These are phyloP conservation scores for Phyllopteryx taeniolatus DNA, from an alignment of 2,113 vertebrate genomes.

Conservation along the genomic window DNA sequence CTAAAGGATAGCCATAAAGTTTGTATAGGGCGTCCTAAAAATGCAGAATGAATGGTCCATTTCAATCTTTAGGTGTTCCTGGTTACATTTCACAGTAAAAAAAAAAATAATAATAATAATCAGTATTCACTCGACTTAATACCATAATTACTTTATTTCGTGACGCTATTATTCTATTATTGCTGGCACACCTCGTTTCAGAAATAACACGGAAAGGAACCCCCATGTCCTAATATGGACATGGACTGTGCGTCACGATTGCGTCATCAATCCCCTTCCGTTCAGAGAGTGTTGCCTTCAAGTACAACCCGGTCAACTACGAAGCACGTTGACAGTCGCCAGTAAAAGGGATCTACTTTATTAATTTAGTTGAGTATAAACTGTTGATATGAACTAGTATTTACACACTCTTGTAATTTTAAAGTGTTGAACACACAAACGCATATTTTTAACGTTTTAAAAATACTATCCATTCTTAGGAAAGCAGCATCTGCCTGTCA, in stretches of 20 bases:
- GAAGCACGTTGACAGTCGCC: background rate
- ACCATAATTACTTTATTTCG: background rate
- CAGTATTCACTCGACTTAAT: background rate
- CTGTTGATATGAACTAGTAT: background rate
- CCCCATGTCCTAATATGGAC: background rate
- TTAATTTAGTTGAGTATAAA: background rate
- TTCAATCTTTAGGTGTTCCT: background rate
- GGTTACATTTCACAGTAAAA: background rate
- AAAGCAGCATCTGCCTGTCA: background rate
- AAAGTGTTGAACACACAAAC: background rate
- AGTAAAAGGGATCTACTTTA: background rate
- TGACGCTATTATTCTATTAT: background rate
- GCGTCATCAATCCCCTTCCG: constrained; percentile 1
- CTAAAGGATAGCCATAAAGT: background rate
- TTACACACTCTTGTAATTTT: background rate
- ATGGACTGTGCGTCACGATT: background rate
- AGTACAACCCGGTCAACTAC: background rate
- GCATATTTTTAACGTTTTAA: background rate
- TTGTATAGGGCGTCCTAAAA: background rate
- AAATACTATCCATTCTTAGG: background rate
- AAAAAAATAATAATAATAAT: background rate
- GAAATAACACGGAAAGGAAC: background rate
- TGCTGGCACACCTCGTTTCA: background rate
- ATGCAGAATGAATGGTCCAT: background rate
- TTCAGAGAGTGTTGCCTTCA: constrained; percentile 30